phyloP scores from a whole-genome alignment of 2,888 invertebrate species.

The Cryptophagus acutangulus region DNA sequence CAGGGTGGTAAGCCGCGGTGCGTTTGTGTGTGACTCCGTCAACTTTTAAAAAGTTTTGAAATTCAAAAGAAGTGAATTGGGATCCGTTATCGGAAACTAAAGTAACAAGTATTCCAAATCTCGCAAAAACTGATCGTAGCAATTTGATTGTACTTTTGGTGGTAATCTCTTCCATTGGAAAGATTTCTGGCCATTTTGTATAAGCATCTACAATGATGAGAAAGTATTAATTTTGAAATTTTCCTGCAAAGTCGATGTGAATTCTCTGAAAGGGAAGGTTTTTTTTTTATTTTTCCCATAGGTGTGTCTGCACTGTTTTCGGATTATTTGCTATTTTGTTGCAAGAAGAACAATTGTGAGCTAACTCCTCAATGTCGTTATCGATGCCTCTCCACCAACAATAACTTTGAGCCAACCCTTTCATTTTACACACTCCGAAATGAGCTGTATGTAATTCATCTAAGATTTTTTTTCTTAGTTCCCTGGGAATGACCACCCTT shows the following conservation, averaged over 20 bases:
- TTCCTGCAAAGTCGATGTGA: neutral
- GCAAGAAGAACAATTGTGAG: neutral
- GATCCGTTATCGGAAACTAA: conserved; percentile 24
- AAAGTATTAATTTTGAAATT: neutral
- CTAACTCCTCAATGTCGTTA: too few relatives aligned
- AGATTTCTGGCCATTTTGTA: too few relatives aligned
- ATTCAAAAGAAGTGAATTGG: conserved; percentile 23
- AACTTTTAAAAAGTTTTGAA: conserved; percentile 18
- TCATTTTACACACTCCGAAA: neutral
- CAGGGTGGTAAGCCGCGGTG: conserved; percentile 25
- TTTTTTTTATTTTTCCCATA: neutral
- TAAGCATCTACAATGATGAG: neutral
- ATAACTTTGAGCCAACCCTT: neutral
- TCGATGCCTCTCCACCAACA: too few relatives aligned
- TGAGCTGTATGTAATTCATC: neutral
- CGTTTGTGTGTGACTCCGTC: conserved; percentile 21
- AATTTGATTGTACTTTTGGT: conserved; percentile 12
- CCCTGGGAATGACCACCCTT: neutral
- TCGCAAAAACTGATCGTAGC: conserved; percentile 12
- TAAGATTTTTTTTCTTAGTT: neutral
- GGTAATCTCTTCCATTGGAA: too few relatives aligned
- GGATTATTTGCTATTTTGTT: neutral
- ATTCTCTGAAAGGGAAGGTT: neutral
- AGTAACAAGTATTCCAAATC: conserved; percentile 13
- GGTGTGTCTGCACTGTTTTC: neutral